A percentile compares a stretch with the other conserved stretches of the same genome.
Conservation (phyloP, 2,888 invertebrate genomes). For the Lobophora halterata region DNA sequence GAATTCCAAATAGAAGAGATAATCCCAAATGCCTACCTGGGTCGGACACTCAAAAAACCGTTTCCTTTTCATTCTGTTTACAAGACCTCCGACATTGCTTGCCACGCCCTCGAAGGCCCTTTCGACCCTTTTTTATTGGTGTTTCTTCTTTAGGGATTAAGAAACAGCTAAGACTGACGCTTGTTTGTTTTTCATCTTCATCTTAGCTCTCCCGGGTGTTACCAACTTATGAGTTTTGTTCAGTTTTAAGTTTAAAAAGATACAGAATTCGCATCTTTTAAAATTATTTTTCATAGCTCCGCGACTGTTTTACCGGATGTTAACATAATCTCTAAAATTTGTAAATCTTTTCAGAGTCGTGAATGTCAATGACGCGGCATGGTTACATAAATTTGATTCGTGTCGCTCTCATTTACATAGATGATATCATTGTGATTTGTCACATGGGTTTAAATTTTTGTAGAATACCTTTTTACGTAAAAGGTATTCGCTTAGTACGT, state of each 20-base stretch:
- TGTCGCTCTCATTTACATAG: constrained; percentile 44
- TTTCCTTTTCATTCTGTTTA: constrained; percentile 74
- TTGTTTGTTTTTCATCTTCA: background rate
- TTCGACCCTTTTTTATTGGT: constrained; percentile 71
- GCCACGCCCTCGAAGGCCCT: constrained; percentile 44
- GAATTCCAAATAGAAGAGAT: too few relatives aligned
- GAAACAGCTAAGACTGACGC: constrained; percentile 16
- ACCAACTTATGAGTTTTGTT: too few relatives aligned
- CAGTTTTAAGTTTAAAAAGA: too few relatives aligned
- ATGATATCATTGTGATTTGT: constrained; percentile 48
- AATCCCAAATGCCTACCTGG: constrained; percentile 60
- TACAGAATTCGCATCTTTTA: too few relatives aligned
- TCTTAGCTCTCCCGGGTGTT: too few relatives aligned
- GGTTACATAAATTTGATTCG: constrained; percentile 40
- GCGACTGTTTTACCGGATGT: background rate
- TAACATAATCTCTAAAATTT: background rate
- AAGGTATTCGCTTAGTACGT: too few relatives aligned
- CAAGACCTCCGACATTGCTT: constrained; percentile 76
- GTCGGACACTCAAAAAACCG: constrained; percentile 62
- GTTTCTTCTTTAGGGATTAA: constrained; percentile 33
- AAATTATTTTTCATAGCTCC: background rate
- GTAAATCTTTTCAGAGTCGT: background rate
- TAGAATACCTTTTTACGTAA: too few relatives aligned
- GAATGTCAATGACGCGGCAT: constrained; percentile 20
- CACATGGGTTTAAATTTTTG: too few relatives aligned